phyloP scores from a whole-genome alignment of 2,888 invertebrate species.

The Drosophila yooni region DNA sequence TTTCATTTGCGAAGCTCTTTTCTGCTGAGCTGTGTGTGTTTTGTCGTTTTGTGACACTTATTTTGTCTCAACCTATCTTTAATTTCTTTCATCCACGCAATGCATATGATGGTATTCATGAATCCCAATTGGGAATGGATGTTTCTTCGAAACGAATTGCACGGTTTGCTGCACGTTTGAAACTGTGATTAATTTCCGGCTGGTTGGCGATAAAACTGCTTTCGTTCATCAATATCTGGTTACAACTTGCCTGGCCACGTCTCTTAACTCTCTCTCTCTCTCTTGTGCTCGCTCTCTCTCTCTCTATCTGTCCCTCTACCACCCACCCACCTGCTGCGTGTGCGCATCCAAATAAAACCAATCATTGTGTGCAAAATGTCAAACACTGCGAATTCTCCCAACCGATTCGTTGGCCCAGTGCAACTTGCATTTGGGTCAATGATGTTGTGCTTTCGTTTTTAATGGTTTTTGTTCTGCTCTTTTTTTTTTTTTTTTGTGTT shows the following conservation, averaged over 20 bases:
- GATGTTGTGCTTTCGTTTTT: constrained; percentile 58
- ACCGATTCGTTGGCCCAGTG: constrained; percentile 34
- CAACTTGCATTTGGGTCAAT: constrained; percentile 60
- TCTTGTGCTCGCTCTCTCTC: neutral
- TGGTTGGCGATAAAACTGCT: constrained; percentile 69
- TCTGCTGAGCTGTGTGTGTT: constrained; percentile 11
- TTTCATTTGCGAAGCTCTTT: constrained; percentile 20
- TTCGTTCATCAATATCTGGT: constrained; percentile 67
- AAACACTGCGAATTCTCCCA: constrained; percentile 44
- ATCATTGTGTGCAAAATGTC: constrained; percentile 62
- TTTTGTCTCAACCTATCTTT: neutral
- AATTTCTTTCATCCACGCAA: neutral
- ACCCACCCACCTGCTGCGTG: constrained; percentile 37
- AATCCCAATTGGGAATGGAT: constrained; percentile 17
- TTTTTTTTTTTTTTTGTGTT: constrained; percentile 11
- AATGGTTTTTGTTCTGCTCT: constrained; percentile 6
- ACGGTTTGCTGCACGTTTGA: constrained; percentile 57
- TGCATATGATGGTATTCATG: constrained; percentile 21
- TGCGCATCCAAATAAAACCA: constrained; percentile 64
- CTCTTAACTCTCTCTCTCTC: neutral
- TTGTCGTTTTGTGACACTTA: constrained; percentile 9
- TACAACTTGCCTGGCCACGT: constrained; percentile 32
- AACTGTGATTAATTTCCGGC: constrained; percentile 67
- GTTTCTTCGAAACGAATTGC: constrained; percentile 31
- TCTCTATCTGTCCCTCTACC: no score